Base-by-base conservation (phyloP, 2,797 vertebrate species). In the Crenuchus spilurus region DNA sequence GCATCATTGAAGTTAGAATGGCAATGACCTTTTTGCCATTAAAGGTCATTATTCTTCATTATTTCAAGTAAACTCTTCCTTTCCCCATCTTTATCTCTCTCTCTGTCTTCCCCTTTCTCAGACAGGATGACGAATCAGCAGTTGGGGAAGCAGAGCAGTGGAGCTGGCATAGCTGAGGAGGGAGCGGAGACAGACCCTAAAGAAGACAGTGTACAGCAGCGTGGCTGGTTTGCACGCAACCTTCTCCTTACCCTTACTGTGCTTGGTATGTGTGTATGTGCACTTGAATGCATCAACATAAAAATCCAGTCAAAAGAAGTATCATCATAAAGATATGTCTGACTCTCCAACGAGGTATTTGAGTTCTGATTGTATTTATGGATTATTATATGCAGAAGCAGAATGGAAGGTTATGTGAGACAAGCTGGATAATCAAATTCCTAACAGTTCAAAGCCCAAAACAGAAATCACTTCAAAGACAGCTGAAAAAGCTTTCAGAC, bases 111-210 rank as follows among this genome's bases (percentile, higher is more conserved):
- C 1, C 31, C 13, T 74, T 57, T 20, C 33, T 31, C 79, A 91
- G 91, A 79, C 85, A 92, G 89, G 86, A 94, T 93, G 92, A 93
- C 87, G 20, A 92, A 92, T 84, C 88, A 90, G 80, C 39, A 87
- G 2, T 75, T 84, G 78, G 77, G 79, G 58, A 91, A 90, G 80
- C 88, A 88, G 85, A 84, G 87, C 80, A 58, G 81, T 9, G 61
- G 80, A 77, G 33, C 84, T n/a, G 51, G 88, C 73, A 86, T 89
- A 82, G 86, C 83, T 77, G 89, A 86, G 0, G 86, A 90, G 30
- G 66, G 54, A 1, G 39, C 77, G 1, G 85, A 72, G 0, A 41
- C 62, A 18, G 70, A 66, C 42, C 67, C 76, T 61, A 82, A 82
- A 67, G 35, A 33, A 33, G 28, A 52, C n/a, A 3, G 37, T 37